Evolutionary conservation across 2,113 vertebrate genomes (phyloP), one percentile per base, ranked within the genome.

Genomic region (Spheniscus mendiculus): DNA sequence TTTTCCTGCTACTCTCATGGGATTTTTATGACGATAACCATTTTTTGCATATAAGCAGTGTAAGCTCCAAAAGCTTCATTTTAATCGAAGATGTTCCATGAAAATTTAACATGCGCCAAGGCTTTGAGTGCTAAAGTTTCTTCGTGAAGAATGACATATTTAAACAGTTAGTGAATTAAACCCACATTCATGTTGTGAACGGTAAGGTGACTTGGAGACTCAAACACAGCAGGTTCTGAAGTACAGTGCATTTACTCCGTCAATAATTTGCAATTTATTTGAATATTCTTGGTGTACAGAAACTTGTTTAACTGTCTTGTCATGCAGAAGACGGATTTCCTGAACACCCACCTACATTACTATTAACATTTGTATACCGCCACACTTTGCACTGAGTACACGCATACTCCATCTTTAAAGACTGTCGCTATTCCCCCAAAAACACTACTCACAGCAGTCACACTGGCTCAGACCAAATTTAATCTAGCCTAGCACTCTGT

Each of bases 1-100:
- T 95, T 97, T 97, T 96, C 83, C 96, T 90, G 76, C 65, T 80
- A 80, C 88, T 93, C 94, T 97, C 96, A 87, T 80, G 96, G 96
- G 97, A 96, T 85, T 96, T 96, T 94, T 96, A 95, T 76, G 86
- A 96, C 4, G 18, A 96, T 92, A 94, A 96, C 76, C 83, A 82
- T 59, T 95, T 90, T 83, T 93, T 96, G 91, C 92, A 94, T 95
- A 94, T 62, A 93, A 97, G 96, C 91, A 96, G 83, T 38, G 22
- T 79, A 92, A 96, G 90, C 61, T 96, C 88, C 55, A 91, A 92
- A 97, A 96, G 91, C 76, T 94, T 92, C 87, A 69, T 93, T 96
- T 97, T 90, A 97, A 97, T 95, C 38, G 34, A 96, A 96, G 92
- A 87, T 19, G 62, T 90, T 88, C 94, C 77, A 94, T 93, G 93